Conservation (phyloP, 2,888 invertebrate species). For the Campaea margaritaria region DNA sequence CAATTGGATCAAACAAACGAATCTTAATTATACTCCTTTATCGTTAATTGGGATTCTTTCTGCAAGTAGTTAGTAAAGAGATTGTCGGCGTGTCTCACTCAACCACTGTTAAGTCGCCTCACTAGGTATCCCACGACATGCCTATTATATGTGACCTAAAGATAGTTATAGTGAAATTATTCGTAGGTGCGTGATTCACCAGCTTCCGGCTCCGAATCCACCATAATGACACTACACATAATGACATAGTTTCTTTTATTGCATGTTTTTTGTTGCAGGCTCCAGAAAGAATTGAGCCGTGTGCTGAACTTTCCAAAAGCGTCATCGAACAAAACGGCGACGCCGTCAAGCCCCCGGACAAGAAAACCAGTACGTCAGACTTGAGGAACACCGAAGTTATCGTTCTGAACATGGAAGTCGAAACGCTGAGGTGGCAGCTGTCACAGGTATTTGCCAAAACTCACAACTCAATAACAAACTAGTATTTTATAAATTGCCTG, state of each 20-base stretch:
- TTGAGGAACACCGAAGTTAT: slow-evolving; percentile 71
- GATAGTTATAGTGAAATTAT: slow-evolving; percentile 57
- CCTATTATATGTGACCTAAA: slow-evolving; percentile 46
- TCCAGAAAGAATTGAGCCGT: slow-evolving; percentile 72
- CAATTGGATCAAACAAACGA: slow-evolving; percentile 17
- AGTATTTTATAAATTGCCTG: slow-evolving; percentile 9
- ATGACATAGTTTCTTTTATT: slow-evolving; percentile 49
- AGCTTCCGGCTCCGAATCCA: slow-evolving; percentile 50
- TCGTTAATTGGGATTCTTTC: not conserved
- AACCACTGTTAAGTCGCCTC: slow-evolving; percentile 5
- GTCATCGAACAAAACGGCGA: slow-evolving; percentile 63
- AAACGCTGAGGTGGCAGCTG: slow-evolving; percentile 90
- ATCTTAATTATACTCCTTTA: not conserved
- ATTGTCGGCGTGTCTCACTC: not conserved
- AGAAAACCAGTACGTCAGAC: slow-evolving; percentile 50
- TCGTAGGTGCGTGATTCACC: slow-evolving; percentile 53
- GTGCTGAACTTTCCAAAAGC: slow-evolving; percentile 70
- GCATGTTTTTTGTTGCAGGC: slow-evolving; percentile 65
- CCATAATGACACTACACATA: slow-evolving; percentile 54
- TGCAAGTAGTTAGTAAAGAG: not conserved
- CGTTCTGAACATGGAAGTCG: slow-evolving; percentile 87
- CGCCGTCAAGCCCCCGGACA: slow-evolving; percentile 59
- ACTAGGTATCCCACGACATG: slow-evolving; percentile 41
- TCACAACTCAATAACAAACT: too few species aligned
- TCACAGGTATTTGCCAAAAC: slow-evolving; percentile 84